Evolutionary conservation across 30 jellyfish, hydroid and myxozoan species (phyloP).

Genomic region (Nemopilema nomurai): DNA sequence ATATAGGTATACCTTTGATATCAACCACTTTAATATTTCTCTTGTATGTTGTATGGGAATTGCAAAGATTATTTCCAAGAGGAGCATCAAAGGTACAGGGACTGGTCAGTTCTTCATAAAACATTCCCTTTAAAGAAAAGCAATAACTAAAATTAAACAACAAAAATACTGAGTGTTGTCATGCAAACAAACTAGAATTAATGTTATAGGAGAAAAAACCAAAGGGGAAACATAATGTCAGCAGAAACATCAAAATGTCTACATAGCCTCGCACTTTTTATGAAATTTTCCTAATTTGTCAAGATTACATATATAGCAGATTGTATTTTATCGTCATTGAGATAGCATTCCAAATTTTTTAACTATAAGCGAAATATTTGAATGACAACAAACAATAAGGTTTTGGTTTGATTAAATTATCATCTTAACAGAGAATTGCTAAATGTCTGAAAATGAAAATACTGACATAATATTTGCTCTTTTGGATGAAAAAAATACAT

Average conservation of each 20-base stretch:
- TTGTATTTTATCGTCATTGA: neutral
- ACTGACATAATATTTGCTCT: neutral
- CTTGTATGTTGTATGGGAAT: constrained; percentile 3
- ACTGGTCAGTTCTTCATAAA: neutral
- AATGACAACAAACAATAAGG: neutral
- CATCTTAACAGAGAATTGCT: neutral
- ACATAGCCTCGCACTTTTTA: neutral
- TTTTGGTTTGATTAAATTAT: neutral
- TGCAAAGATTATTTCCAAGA: constrained; percentile 2
- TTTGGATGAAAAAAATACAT: neutral
- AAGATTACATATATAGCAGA: neutral
- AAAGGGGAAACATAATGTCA: neutral
- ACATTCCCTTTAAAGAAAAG: too few species aligned
- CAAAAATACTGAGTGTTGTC: too few species aligned
- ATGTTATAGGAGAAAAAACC: neutral
- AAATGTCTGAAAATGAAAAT: neutral
- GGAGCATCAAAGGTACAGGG: neutral
- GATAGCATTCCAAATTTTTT: neutral
- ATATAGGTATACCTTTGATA: neutral
- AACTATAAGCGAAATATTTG: neutral
- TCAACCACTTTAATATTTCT: constrained; percentile 10
- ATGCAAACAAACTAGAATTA: neutral
- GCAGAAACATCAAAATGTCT: neutral
- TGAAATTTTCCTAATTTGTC: neutral
- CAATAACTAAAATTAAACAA: too few species aligned